These are phyloP conservation scores for Heliconius congener DNA, from an alignment of 1,140 invertebrate species.

Conservation along the genomic window DNA sequence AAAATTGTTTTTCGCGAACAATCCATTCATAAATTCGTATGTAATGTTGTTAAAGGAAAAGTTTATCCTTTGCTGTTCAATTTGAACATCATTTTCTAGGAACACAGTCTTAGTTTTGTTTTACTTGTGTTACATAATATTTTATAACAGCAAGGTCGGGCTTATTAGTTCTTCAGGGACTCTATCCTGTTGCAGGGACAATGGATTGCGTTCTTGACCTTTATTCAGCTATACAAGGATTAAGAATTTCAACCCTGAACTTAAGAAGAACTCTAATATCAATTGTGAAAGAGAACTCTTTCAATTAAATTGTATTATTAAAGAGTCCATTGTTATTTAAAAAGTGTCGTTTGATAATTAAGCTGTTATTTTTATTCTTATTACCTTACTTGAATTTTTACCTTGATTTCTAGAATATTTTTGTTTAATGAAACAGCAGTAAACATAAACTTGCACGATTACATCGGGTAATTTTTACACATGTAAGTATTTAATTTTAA, in stretches of 20 bases:
- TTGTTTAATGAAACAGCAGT: neutral
- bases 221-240: neutral
- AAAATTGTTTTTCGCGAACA: constrained; percentile 8
- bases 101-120: constrained; percentile 6
- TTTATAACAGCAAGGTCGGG: constrained; percentile 31
- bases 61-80: neutral
- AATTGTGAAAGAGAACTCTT: neutral
- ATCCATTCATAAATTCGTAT: neutral
- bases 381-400: too few species aligned
- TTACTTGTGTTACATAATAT: constrained; percentile 23
- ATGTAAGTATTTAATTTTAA: too few species aligned
- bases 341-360: neutral
- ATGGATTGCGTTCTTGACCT: constrained; percentile 28
- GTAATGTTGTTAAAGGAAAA: neutral
- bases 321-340: neutral
- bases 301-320: neutral
- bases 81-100: neutral
- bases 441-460: too few species aligned
- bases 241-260: constrained; percentile 1
- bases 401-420: neutral
- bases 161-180: constrained; percentile 25
- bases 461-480: too few species aligned
- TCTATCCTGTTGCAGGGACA: constrained; percentile 31
- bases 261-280: constrained; percentile 8
- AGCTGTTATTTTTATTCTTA: neutral